Conservation (phyloP, 1,140 invertebrate genomes). For the Portunus trituberculatus region DNA sequence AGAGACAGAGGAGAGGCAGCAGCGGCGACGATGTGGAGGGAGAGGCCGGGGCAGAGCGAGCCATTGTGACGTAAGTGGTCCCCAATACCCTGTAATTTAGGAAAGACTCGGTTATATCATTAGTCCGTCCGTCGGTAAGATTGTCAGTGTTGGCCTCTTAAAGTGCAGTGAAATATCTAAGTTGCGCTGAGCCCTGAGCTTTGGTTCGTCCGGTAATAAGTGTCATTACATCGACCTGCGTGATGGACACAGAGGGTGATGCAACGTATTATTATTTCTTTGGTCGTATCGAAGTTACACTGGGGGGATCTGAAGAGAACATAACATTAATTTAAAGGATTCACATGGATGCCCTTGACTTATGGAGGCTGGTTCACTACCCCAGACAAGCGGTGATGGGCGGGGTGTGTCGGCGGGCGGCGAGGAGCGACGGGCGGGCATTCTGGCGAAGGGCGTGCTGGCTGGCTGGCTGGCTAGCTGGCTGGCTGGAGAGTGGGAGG, state of each 20-base stretch:
- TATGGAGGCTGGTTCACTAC: slow-evolving; percentile 2
- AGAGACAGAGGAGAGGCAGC: neutral
- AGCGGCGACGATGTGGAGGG: neutral
- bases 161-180: slow-evolving; percentile 62
- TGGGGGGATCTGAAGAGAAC: slow-evolving; percentile 12
- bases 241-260: slow-evolving; percentile 59
- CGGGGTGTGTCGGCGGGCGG: neutral
- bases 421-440: neutral
- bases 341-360: slow-evolving; percentile 20
- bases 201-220: slow-evolving; percentile 40
- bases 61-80: slow-evolving; percentile 56
- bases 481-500: neutral
- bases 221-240: slow-evolving; percentile 54
- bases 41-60: slow-evolving; percentile 6
- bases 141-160: slow-evolving; percentile 62
- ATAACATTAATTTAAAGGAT: slow-evolving; percentile 31
- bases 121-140: slow-evolving; percentile 53
- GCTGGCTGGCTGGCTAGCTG: neutral
- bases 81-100: slow-evolving; percentile 61
- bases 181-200: slow-evolving; percentile 9
- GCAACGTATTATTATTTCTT: slow-evolving; percentile 49
- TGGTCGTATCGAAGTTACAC: slow-evolving; percentile 26
- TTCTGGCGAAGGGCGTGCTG: neutral
- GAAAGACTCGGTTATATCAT: slow-evolving; percentile 63
- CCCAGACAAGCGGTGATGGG: slow-evolving; percentile 6